Percentiles rank a stretch among this genome's conserved stretches.
These are phyloP conservation scores for Pogonocherus hispidulus DNA, from an alignment of 2,888 invertebrate genomes.

Conservation along the genomic window DNA sequence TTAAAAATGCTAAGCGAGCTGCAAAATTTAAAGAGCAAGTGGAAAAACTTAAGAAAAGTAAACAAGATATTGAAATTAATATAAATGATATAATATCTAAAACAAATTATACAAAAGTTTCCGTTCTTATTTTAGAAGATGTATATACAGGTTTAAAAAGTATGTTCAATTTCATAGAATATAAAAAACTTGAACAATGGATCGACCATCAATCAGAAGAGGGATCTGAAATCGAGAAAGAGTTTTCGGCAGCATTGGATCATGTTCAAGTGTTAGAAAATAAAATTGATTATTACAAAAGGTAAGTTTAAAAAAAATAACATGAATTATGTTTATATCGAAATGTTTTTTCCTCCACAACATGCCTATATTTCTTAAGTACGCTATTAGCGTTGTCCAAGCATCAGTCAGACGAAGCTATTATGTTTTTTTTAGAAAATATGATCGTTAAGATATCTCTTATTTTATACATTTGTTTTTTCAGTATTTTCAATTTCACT, in stretches of 20 bases:
- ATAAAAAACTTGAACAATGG: slow-evolving; percentile 64
- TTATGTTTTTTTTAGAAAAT: too few species aligned
- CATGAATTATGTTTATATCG: too few species aligned
- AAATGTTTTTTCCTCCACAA: too few species aligned
- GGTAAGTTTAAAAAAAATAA: slow-evolving; percentile 53
- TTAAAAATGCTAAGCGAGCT: slow-evolving; percentile 48
- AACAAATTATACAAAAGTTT: slow-evolving; percentile 48
- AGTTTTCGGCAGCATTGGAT: slow-evolving; percentile 68
- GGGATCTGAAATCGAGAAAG: slow-evolving; percentile 64
- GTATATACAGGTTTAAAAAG: slow-evolving; percentile 49
- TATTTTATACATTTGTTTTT: slow-evolving; percentile 35
- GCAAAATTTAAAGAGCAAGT: slow-evolving; percentile 49
- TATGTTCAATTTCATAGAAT: slow-evolving; percentile 53
- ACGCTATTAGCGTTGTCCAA: too few species aligned
- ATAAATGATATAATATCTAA: slow-evolving; percentile 46
- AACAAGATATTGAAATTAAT: slow-evolving; percentile 43
- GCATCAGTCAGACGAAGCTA: too few species aligned
- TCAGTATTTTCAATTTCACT: slow-evolving; percentile 61
- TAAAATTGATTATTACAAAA: slow-evolving; percentile 67
- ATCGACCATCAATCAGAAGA: slow-evolving; percentile 58
- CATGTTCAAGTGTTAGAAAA: slow-evolving; percentile 70
- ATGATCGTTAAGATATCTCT: too few species aligned
- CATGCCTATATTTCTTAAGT: too few species aligned
- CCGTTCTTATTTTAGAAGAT: slow-evolving; percentile 50
- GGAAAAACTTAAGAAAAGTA: slow-evolving; percentile 51